phyloP scores from a whole-genome alignment of 2,888 invertebrate genomes.

The Colostygia pectinataria region DNA sequence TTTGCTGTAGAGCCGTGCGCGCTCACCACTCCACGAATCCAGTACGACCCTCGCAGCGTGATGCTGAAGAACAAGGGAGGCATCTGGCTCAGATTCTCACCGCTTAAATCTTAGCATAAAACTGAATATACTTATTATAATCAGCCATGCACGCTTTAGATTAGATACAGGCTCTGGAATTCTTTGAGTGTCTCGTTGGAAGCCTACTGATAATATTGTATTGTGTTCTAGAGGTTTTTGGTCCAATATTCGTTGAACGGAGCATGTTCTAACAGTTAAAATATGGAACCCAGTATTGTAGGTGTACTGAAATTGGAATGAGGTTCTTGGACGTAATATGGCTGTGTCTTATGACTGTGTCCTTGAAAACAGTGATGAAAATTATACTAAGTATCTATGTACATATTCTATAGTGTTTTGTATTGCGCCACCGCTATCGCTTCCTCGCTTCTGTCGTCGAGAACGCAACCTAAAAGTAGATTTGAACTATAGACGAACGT shows the following conservation, averaged over 20 bases:
- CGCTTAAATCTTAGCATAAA: constrained; percentile 30
- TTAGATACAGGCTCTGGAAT: neutral
- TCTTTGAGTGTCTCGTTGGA: neutral
- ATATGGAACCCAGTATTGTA: no score
- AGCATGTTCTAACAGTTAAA: no score
- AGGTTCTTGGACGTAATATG: no score
- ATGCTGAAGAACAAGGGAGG: constrained; percentile 77
- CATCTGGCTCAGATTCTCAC: constrained; percentile 67
- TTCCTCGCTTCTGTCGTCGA: no score
- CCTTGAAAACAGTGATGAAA: no score
- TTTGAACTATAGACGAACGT: constrained; percentile 6
- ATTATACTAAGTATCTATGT: no score
- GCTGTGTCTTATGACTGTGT: no score
- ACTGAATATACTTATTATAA: neutral
- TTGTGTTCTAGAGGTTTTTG: neutral
- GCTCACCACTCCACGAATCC: constrained; percentile 61
- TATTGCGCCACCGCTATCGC: no score
- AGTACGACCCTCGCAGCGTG: constrained; percentile 73
- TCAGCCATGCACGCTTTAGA: neutral
- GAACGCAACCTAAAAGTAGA: no score
- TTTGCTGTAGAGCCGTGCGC: constrained; percentile 66
- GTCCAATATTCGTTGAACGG: neutral
- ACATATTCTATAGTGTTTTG: no score
- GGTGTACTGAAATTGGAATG: no score
- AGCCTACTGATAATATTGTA: neutral